Evolutionary conservation across 2,888 invertebrate species (phyloP).

Genomic region (Biston stratarius): DNA sequence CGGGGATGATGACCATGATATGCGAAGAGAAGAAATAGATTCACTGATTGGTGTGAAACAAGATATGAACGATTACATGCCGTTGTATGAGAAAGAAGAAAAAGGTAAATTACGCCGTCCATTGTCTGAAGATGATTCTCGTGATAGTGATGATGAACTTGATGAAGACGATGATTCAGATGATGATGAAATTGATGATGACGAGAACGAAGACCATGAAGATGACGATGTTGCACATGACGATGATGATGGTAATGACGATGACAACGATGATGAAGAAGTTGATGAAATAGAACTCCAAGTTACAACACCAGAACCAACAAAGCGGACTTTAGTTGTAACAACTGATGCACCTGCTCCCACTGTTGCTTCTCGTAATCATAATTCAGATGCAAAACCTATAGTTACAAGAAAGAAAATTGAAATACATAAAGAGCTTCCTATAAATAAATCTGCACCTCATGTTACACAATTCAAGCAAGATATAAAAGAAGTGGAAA

Average conservation of each 20-base stretch:
- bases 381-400: slow-evolving; percentile 61
- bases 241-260: slow-evolving; percentile 49
- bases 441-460: slow-evolving; percentile 68
- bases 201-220: slow-evolving; percentile 47
- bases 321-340: slow-evolving; percentile 65
- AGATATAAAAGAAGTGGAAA: slow-evolving; percentile 78
- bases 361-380: slow-evolving; percentile 58
- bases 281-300: slow-evolving; percentile 37
- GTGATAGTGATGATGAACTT: slow-evolving; percentile 13
- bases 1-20: slow-evolving; percentile 69
- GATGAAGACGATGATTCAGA: slow-evolving; percentile 50
- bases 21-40: slow-evolving; percentile 73
- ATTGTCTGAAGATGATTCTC: neutral
- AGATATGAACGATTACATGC: slow-evolving; percentile 73
- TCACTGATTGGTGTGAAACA: slow-evolving; percentile 72
- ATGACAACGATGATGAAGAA: slow-evolving; percentile 49
- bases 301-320: slow-evolving; percentile 67
- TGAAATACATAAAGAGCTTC: slow-evolving; percentile 77
- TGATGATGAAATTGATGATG: slow-evolving; percentile 49
- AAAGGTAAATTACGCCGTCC: slow-evolving; percentile 42
- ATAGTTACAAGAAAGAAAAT: slow-evolving; percentile 69
- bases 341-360: slow-evolving; percentile 69
- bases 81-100: slow-evolving; percentile 71
- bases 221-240: slow-evolving; percentile 39
- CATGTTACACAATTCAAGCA: slow-evolving; percentile 74